Evolutionary conservation across 2,797 vertebrate genomes (phyloP), one percentile per base, ranked within the genome.

Genomic region (Neomorphus geoffroyi): DNA sequence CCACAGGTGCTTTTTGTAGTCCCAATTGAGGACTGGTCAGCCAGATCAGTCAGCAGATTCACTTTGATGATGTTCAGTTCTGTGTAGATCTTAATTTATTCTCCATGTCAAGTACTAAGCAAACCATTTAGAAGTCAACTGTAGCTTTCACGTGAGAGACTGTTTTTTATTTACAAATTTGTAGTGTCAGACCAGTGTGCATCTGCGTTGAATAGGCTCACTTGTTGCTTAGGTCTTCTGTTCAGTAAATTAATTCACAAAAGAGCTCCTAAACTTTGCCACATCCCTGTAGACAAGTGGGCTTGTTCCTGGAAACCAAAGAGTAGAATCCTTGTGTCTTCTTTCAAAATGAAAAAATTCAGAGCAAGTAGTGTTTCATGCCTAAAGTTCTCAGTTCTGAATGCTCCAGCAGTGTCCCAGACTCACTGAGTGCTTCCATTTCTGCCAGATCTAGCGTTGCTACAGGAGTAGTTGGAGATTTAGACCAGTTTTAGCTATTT

Each of bases 371-470:
- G 2, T 50, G 26, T 81, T 88, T 86, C 28, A 8, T 86, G 41
- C 28, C 22, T 32, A 7, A 0, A 17, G 10, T 69, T 79, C 64
- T 58, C 21, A 9, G 24, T 80, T 80, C n/a, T 3, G 15, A 65
- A 26, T 56, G 27, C 58, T 17, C 27, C 24, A 5, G 7, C 54
- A 27, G 58, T 60, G 45, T 67, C 33, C 69, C 51, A 61, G 48
- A 48, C 24, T 9, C 61, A 23, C 10, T 0, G 0, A 2, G 1
- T 18, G 23, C 32, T 86, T 77, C 66, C 15, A 1, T 85, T 66
- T 53, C 39, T 93, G 71, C 39, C 71, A 65, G 5, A 51, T 11
- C 78, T 37, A 69, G 24, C 19, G 2, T 80, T 90, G 77, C 57
- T 69, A 4, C 3, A 18, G 62, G 39, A 19, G 35, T 46, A 57